Evolutionary conservation across 2,113 vertebrate genomes (phyloP).

Genomic region (Carlito syrichta): DNA sequence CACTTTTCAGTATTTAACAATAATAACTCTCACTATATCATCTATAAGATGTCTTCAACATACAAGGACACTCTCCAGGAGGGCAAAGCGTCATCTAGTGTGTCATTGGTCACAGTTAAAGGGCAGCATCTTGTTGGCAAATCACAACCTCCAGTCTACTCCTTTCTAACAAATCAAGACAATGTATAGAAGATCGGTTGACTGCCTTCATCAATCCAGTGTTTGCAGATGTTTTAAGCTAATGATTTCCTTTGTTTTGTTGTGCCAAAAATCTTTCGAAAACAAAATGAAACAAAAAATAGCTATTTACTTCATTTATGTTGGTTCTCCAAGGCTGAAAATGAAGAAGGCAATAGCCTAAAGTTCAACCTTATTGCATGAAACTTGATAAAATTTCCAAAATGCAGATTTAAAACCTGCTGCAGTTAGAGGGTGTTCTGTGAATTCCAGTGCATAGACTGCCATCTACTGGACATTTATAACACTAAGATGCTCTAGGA

Average conservation of each 20-base stretch:
- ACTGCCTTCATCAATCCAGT: not conserved
- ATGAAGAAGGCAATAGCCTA: not conserved
- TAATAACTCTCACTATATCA: not conserved
- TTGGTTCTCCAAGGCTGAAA: not conserved
- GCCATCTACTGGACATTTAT: constrained; percentile 81
- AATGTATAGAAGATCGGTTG: not conserved
- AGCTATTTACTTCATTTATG: not conserved
- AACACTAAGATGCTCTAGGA: not conserved
- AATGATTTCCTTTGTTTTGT: not conserved
- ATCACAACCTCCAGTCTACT: not conserved
- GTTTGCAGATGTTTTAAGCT: not conserved
- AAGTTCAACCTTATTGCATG: not conserved
- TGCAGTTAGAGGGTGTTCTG: accelerated
- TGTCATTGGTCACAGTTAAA: not conserved
- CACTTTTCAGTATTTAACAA: not conserved
- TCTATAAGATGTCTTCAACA: not conserved
- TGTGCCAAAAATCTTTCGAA: not conserved
- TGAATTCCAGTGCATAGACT: constrained; percentile 70
- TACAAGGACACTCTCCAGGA: not conserved
- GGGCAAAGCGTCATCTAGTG: not conserved
- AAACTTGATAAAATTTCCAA: constrained; percentile 11
- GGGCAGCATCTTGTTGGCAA: not conserved
- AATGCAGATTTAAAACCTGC: not conserved
- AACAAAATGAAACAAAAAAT: constrained; percentile 23
- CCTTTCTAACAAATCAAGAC: not conserved